Evolutionary conservation across 1,140 invertebrate species (phyloP), one percentile per base, ranked within the genome.

Genomic region (Aporrectodea caliginosa): DNA sequence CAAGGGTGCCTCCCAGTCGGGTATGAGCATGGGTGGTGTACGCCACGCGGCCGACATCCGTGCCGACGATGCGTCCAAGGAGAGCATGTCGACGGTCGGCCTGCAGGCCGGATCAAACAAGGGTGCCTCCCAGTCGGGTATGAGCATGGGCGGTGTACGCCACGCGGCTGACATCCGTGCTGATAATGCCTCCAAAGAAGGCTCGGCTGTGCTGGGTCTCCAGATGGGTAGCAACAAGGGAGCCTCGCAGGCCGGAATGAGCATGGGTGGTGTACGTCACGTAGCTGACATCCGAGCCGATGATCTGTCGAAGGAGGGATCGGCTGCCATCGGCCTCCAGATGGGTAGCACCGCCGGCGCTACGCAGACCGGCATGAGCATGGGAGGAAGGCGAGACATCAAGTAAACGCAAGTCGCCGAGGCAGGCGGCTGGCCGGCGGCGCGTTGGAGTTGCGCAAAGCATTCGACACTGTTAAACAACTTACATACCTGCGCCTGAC

Each of bases 91-190:
- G 32, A 92, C 97, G 75, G 97, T 98, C 84, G 95, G 94, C 78
- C 90, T 98, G 35, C 95, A 98, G 87, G 95, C 96, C 84, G 96
- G 95, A 74, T 95, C 94, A 82, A 98, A 98, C 90, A 96, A 97
- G 88, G 88, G 87, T 68, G 95, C 95, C 81, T 96, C 91, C 84
- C 95, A 97, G 89, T 94, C 93, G 6, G 96, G 96, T 30, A 96
- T 97, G 85, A 95, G 94, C 85, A 95, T 98, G 84, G 96, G 96
- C 80, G 96, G 96, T 88, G 95, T 94, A 81, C 80, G 87, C n/a
- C 86, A 88, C 72, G 84, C 88, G 74, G 83, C 86, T 34, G 86
- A 88, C 76, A 87, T 87, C 68, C 78, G 82, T 30, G 84, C 83
- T n/a, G 86, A 88, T 69, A 81, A 85, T 33, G 82, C 84, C 31